phyloP scores from a whole-genome alignment of 1,140 invertebrate species.

The Brachionus rotundiformis region DNA sequence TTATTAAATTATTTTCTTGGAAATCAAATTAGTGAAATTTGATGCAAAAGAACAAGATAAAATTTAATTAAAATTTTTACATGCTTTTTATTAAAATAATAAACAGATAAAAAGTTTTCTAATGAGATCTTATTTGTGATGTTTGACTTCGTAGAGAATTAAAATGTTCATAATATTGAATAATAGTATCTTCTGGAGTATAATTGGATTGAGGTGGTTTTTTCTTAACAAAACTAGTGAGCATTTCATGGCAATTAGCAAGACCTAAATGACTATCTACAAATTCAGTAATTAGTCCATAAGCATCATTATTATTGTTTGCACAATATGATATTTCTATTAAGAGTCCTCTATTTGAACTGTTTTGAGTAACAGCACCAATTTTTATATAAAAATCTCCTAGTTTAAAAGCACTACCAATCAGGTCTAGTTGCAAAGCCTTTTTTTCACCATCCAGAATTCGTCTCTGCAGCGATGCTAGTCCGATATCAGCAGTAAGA shows the following conservation, averaged over 20 bases:
- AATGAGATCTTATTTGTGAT: constrained; percentile 28
- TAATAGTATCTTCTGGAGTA: constrained; percentile 47
- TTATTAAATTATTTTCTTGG: no score
- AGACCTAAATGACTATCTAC: constrained; percentile 39
- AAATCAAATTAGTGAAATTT: no score
- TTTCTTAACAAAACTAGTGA: constrained; percentile 37
- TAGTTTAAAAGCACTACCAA: constrained; percentile 46
- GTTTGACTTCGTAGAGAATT: constrained; percentile 38
- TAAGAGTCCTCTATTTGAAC: constrained; percentile 35
- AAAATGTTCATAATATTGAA: constrained; percentile 51
- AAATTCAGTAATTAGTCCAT: constrained; percentile 47
- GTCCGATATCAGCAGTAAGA: constrained; percentile 37
- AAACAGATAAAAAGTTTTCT: neutral
- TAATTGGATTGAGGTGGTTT: constrained; percentile 17
- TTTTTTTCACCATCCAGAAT: constrained; percentile 29
- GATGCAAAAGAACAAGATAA: no score
- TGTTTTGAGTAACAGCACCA: constrained; percentile 42
- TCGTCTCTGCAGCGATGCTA: constrained; percentile 33
- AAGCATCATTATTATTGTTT: constrained; percentile 49
- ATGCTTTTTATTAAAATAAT: neutral
- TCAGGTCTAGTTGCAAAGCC: neutral
- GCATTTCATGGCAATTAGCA: constrained; percentile 32
- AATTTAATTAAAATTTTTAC: no score
- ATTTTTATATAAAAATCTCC: constrained; percentile 51
- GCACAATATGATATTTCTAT: constrained; percentile 41